Percentiles rank a stretch among this genome's conserved stretches.
Evolutionary conservation across 2,797 vertebrate genomes (phyloP).

Genomic region (Propithecus perrieri): DNA sequence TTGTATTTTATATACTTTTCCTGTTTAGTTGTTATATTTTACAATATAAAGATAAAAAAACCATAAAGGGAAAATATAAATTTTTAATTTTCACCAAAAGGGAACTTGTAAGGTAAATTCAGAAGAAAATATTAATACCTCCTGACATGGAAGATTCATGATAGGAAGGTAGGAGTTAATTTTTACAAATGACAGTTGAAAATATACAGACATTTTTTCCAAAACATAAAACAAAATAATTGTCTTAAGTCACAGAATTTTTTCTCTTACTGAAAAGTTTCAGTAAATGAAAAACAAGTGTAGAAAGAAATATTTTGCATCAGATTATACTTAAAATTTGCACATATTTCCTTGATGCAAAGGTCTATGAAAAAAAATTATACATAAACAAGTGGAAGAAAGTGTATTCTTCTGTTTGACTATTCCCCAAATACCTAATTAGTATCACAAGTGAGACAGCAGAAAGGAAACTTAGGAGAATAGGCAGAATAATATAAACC

Average conservation of each 20-base stretch:
- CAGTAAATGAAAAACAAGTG: background rate
- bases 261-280: background rate
- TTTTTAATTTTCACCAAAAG: background rate
- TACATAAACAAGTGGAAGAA: background rate
- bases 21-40: background rate
- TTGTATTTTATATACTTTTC: background rate
- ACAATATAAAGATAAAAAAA: background rate
- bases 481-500: background rate
- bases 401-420: background rate
- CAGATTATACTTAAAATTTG: slow-evolving; percentile 10
- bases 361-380: background rate
- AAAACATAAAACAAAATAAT: background rate
- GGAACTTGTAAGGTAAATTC: background rate
- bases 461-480: background rate
- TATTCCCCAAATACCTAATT: background rate
- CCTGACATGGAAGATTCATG: background rate
- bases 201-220: background rate
- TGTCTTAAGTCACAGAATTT: background rate
- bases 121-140: background rate
- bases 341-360: background rate
- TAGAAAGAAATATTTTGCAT: background rate
- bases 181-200: background rate
- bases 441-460: background rate
- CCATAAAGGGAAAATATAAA: background rate
- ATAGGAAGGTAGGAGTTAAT: background rate